Base-by-base conservation (phyloP, 2,888 invertebrate genomes). In the Acrocera orbiculus region DNA sequence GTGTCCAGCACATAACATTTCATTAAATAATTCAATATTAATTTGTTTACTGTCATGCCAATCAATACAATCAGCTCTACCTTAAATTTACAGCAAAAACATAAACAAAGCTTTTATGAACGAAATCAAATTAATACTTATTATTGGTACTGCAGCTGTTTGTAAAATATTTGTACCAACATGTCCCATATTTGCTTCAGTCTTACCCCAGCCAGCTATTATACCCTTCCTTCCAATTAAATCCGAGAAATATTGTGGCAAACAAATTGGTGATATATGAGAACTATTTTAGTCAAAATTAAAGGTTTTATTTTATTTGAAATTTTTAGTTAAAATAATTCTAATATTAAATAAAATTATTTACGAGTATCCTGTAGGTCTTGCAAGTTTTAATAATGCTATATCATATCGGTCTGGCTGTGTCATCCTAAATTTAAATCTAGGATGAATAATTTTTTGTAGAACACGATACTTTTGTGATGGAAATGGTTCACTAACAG, bases 161-260 rank as follows among this genome's bases (percentile, higher is more conserved):
- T 81, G 69, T 40, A 85, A 61, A 42, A 81, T 63, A 48, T 83
- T 80, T 0, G 85, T 85, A 6, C 85, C 85, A 10, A 78, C 76
- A 42, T 81, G 76, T 1, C 76, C 72, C 38, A 66, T 67, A 27
- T 70, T 71, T 0, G 75, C 65, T 41, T 78, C 77, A 1, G 80
- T 78, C 56, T 83, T 83, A 2, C 83, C 83, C 83, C 83, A 85
- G 1, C 83, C 83, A 0, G 83, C 82, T 1, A 83, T 80, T 1
- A 73, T 62, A 2, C 69, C 76, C 36, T 66, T 66, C 37, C 66
- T 61, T 0, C 73, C 72, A 27, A 60, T 56, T 30, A 67, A 44
- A 14, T 56, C 49, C 22, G 66, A 53, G 11, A 56, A 53, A 33
- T 49, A 45, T 7, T 67, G 65, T 0, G 85, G 85, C 27, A 85